Evolutionary conservation across 2,888 invertebrate species (phyloP).

Genomic region (Acanthococcus lagerstroemiae): DNA sequence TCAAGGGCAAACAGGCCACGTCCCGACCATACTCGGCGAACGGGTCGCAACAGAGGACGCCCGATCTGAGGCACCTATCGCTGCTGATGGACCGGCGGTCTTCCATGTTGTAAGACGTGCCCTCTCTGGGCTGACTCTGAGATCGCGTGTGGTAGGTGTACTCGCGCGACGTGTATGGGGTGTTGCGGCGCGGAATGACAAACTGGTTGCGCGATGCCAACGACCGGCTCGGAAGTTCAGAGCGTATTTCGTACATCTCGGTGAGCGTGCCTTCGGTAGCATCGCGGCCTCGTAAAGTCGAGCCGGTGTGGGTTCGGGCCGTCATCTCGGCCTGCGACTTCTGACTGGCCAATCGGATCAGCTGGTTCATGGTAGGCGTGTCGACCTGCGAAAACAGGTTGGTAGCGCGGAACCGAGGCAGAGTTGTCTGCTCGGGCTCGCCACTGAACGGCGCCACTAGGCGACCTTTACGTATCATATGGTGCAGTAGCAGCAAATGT

Average conservation of each 20-base stretch:
- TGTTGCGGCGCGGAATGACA: not conserved
- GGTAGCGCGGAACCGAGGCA: not conserved
- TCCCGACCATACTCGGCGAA: not conserved
- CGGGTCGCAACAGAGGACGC: not conserved
- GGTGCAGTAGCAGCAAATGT: not conserved
- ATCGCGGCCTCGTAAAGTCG: no score
- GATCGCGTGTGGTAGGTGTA: no score
- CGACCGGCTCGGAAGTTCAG: not conserved
- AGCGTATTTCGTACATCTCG: not conserved
- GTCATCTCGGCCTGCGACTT: not conserved
- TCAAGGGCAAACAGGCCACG: not conserved
- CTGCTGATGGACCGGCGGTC: not conserved
- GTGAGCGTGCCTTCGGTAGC: no score
- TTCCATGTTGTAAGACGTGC: not conserved
- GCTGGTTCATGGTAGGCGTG: not conserved
- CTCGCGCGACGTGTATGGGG: not conserved
- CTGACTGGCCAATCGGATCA: not conserved
- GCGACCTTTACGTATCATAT: not conserved
- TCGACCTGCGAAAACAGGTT: not conserved
- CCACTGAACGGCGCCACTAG: not conserved
- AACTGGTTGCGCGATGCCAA: not conserved
- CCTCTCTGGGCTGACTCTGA: not conserved
- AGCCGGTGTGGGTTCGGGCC: no score
- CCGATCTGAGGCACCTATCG: not conserved
- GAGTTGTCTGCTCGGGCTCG: not conserved